Conservation (phyloP, 2,888 invertebrate species). For the Clunio marinus region DNA sequence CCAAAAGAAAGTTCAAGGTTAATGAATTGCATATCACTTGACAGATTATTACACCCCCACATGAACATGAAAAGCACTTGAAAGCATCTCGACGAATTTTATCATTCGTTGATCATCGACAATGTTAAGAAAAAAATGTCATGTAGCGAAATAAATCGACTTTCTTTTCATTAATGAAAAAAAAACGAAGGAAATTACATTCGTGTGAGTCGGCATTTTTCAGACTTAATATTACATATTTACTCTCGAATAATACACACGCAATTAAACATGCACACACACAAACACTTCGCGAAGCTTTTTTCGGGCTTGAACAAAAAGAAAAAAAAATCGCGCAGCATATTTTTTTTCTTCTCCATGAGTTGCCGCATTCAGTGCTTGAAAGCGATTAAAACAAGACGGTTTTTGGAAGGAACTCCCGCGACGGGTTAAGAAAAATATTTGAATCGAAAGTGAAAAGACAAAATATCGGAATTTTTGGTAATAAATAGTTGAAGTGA, state of each 20-base stretch:
- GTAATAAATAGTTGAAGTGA: background rate
- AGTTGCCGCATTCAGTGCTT: constrained; percentile 29
- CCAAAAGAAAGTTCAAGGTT: background rate
- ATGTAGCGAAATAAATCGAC: background rate
- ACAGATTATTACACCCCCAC: background rate
- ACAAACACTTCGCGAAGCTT: constrained; percentile 18
- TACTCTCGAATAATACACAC: constrained; percentile 11
- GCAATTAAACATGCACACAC: constrained; percentile 1
- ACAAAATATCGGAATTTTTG: constrained; percentile 8
- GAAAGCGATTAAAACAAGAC: constrained; percentile 36
- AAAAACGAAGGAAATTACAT: background rate
- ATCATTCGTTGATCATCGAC: background rate
- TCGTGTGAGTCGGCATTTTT: constrained; percentile 17
- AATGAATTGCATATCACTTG: background rate
- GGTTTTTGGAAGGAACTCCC: constrained; percentile 2
- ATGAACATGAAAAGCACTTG: background rate
- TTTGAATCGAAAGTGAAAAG: constrained; percentile 2
- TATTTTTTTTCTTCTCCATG: constrained; percentile 22
- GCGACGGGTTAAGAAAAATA: background rate
- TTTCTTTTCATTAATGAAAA: constrained; percentile 21
- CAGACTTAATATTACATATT: background rate
- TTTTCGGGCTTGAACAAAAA: constrained; percentile 19
- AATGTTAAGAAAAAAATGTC: background rate
- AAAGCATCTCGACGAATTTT: background rate
- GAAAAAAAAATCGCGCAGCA: constrained; percentile 32